A percentile compares a stretch with the other conserved stretches of the same genome.
Evolutionary conservation across 1,140 invertebrate species (phyloP).

Genomic region (Cyrtorhinus lividipennis): DNA sequence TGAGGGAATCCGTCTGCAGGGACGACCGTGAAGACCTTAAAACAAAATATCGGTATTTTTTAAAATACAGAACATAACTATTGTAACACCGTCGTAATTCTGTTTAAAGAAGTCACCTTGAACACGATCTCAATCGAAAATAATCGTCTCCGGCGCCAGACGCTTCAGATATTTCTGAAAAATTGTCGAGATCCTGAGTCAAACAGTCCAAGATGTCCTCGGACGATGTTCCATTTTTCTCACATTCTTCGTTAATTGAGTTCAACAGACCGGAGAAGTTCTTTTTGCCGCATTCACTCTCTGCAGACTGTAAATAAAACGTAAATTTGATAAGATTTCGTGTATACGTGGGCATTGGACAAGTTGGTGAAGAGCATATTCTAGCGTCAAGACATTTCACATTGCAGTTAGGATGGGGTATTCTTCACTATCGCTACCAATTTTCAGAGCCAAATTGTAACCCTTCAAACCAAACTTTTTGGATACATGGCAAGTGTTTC

Average conservation of each 20-base stretch:
- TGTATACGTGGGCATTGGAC: too few species aligned
- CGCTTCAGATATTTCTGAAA: neutral
- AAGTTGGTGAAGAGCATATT: too few species aligned
- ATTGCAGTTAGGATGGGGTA: too few species aligned
- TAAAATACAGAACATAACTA: constrained; percentile 40
- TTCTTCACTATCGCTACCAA: too few species aligned
- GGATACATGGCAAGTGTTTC: too few species aligned
- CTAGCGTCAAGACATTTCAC: too few species aligned
- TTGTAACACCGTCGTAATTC: constrained; percentile 43
- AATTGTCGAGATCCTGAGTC: neutral
- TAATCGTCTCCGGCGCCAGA: neutral
- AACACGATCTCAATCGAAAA: neutral
- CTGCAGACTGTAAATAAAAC: neutral
- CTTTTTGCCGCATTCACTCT: constrained; percentile 16
- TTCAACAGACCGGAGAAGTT: constrained; percentile 23
- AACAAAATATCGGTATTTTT: constrained; percentile 41
- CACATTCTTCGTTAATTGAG: constrained; percentile 29
- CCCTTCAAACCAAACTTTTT: too few species aligned
- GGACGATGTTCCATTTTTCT: constrained; percentile 25
- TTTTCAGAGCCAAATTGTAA: too few species aligned
- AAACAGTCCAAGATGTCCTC: constrained; percentile 28
- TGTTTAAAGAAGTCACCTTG: constrained; percentile 28
- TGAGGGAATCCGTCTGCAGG: constrained; percentile 55
- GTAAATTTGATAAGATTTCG: too few species aligned
- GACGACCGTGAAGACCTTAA: constrained; percentile 34